These are phyloP conservation scores for Drosophila mimica DNA, from an alignment of 2,888 invertebrate genomes.

Conservation along the genomic window DNA sequence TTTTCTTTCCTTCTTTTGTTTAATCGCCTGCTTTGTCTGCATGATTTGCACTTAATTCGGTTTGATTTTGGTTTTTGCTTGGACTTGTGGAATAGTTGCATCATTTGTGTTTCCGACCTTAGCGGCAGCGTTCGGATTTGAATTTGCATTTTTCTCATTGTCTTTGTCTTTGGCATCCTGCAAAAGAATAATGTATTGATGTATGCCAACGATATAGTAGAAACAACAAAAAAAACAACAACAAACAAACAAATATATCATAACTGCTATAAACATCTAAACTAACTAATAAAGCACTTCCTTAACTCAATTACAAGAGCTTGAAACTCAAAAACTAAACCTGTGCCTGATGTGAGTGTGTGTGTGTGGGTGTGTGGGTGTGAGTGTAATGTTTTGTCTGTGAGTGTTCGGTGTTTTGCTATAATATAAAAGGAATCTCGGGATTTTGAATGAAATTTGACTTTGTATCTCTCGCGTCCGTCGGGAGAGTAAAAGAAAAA, in stretches of 20 bases:
- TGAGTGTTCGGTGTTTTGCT: not conserved
- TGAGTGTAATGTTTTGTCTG: not conserved
- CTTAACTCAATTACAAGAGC: not conserved
- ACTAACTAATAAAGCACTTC: not conserved
- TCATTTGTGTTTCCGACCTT: slow-evolving; percentile 79
- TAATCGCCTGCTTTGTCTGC: slow-evolving; percentile 15
- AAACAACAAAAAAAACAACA: slow-evolving; percentile 7
- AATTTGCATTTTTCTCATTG: slow-evolving; percentile 77
- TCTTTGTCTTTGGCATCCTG: slow-evolving; percentile 85
- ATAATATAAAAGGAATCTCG: not conserved
- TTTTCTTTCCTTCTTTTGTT: not conserved
- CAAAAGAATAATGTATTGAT: slow-evolving; percentile 74
- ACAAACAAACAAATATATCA: not conserved
- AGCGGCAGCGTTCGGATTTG: slow-evolving; percentile 80
- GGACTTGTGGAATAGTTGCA: slow-evolving; percentile 60
- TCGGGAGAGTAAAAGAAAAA: not conserved
- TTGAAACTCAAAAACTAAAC: not conserved
- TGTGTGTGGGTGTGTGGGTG: too few relatives aligned
- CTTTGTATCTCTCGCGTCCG: not conserved
- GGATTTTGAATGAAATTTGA: not conserved
- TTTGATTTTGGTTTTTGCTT: slow-evolving; percentile 35
- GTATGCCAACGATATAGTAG: slow-evolving; percentile 69
- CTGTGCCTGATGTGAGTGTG: not conserved
- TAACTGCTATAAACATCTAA: not conserved
- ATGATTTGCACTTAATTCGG: slow-evolving; percentile 28